These are phyloP conservation scores for Tiaroga cobitis DNA, from an alignment of 2,797 vertebrate species.

Conservation along the genomic window DNA sequence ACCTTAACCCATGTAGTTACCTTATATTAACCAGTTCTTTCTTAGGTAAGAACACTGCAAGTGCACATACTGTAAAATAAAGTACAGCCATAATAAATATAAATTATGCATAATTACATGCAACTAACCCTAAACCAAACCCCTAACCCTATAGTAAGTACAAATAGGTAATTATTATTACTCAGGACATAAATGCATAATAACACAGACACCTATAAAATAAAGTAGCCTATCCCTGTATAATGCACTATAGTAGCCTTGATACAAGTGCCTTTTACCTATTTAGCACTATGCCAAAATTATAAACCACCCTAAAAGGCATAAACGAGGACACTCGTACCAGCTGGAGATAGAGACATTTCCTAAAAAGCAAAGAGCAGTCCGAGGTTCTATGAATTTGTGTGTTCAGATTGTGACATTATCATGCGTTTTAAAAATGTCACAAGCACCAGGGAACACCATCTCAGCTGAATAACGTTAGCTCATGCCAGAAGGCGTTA, in stretches of 20 bases:
- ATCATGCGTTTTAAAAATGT: constrained; percentile 29
- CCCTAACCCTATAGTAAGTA: no score
- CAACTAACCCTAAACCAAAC: neutral
- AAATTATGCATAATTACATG: neutral
- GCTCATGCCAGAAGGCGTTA: constrained; percentile 49
- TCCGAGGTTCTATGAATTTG: constrained; percentile 43
- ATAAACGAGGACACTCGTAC: neutral
- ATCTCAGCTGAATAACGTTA: constrained; percentile 31
- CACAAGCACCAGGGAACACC: constrained; percentile 26
- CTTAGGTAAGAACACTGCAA: neutral
- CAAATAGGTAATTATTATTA: no score
- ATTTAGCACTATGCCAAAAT: constrained; percentile 12
- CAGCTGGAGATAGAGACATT: neutral
- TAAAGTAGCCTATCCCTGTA: neutral
- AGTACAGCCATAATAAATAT: neutral
- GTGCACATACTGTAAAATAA: no score
- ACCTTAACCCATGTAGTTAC: neutral
- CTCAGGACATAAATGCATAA: neutral
- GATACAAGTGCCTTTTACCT: neutral
- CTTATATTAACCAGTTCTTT: neutral
- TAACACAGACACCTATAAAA: neutral
- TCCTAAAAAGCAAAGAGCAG: constrained; percentile 25
- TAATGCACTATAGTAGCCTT: neutral
- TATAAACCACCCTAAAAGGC: neutral
- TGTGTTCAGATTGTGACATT: constrained; percentile 41